Conservation (phyloP, 2,113 vertebrate genomes). For the Grus americana region DNA sequence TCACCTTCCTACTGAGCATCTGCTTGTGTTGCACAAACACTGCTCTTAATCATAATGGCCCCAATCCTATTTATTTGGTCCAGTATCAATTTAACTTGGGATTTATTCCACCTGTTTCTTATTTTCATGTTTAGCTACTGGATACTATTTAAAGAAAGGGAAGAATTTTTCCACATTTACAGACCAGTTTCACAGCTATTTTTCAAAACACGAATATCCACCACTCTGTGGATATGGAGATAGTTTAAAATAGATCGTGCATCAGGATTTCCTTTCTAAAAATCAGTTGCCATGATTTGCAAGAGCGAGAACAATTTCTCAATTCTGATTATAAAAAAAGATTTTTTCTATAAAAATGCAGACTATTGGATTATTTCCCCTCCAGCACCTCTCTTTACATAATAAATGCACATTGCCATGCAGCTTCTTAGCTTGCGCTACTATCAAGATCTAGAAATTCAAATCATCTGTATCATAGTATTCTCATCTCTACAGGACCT, state of each 20-base stretch:
- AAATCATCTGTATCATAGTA: background rate
- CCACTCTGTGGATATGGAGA: background rate
- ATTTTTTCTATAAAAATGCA: background rate
- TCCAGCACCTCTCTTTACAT: background rate
- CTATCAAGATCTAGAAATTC: background rate
- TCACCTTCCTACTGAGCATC: background rate
- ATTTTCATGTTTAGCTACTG: background rate
- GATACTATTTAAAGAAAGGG: background rate
- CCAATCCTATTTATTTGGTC: slow-evolving; percentile 55
- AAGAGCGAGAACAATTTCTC: background rate
- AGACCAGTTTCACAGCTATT: background rate
- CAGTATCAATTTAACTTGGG: slow-evolving; percentile 34
- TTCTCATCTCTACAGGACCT: background rate
- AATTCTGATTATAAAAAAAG: background rate
- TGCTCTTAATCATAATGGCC: slow-evolving; percentile 12
- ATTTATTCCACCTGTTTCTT: slow-evolving; percentile 29
- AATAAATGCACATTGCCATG: background rate
- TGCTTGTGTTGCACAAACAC: slow-evolving; percentile 38
- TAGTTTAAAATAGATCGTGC: background rate
- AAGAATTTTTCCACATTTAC: background rate
- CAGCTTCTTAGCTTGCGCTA: background rate
- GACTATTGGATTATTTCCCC: background rate
- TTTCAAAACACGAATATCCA: background rate
- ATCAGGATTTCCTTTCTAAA: background rate
- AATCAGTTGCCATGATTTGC: background rate